These are phyloP conservation scores for Alcedo quadribrachys DNA, from an alignment of 2,797 vertebrate species.

Conservation along the genomic window DNA sequence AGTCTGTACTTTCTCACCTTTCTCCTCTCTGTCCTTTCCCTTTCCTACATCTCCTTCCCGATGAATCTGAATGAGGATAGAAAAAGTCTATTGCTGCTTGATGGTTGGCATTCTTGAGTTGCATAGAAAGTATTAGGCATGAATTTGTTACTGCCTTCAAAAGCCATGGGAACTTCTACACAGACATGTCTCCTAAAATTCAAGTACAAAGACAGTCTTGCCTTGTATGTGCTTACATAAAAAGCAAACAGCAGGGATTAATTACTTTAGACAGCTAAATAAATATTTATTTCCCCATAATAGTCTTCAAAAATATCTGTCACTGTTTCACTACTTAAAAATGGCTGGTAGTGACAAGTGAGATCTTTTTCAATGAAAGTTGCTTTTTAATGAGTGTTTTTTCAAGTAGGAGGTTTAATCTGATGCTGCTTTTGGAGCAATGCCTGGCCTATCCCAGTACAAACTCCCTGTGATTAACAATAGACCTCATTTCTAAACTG, in stretches of 20 bases:
- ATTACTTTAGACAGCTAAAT: slow-evolving; percentile 73
- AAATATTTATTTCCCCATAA: slow-evolving; percentile 71
- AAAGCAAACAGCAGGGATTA: slow-evolving; percentile 72
- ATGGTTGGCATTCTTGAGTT: neutral
- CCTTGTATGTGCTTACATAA: slow-evolving; percentile 71
- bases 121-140: slow-evolving; percentile 6
- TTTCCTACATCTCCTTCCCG: neutral
- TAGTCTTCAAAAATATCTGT: slow-evolving; percentile 74
- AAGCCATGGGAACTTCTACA: slow-evolving; percentile 10
- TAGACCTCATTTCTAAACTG: slow-evolving; percentile 55
- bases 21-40: slow-evolving; percentile 4
- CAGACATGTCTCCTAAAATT: slow-evolving; percentile 49
- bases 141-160: slow-evolving; percentile 51
- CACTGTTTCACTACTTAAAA: slow-evolving; percentile 66
- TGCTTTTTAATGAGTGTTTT: slow-evolving; percentile 58
- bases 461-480: slow-evolving; percentile 64
- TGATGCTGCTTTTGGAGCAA: slow-evolving; percentile 41
- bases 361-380: slow-evolving; percentile 47
- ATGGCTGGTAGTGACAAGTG: slow-evolving; percentile 31
- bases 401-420: slow-evolving; percentile 50
- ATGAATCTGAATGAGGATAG: slow-evolving; percentile 3
- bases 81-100: slow-evolving; percentile 34
- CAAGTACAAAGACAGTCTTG: slow-evolving; percentile 62
- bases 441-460: slow-evolving; percentile 56
- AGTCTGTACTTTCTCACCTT: neutral